phyloP scores from a whole-genome alignment of 2,888 invertebrate species.

The Microdon myrmicae region DNA sequence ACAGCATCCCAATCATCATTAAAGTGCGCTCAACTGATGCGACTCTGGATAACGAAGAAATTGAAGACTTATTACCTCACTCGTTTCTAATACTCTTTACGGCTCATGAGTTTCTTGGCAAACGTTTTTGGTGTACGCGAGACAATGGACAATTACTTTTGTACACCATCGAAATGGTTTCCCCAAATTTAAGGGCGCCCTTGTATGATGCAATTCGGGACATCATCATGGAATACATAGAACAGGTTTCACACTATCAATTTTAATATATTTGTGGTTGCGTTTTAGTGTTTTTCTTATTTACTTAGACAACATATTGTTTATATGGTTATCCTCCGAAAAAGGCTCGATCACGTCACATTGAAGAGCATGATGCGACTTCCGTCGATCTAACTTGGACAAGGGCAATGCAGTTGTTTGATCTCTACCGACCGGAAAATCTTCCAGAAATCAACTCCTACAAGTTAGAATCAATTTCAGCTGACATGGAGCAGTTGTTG shows the following conservation, averaged over 20 bases:
- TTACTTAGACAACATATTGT: conserved; percentile 73
- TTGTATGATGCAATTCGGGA: conserved; percentile 73
- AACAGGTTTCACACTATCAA: conserved; percentile 70
- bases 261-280: conserved; percentile 2
- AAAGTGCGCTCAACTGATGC: conserved; percentile 52
- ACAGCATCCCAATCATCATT: conserved; percentile 72
- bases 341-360: conserved; percentile 69
- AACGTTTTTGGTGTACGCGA: conserved; percentile 81
- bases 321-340: conserved; percentile 84
- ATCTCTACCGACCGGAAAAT: conserved; percentile 81
- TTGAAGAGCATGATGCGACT: conserved; percentile 74
- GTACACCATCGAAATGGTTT: conserved; percentile 79
- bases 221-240: conserved; percentile 80
- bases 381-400: conserved; percentile 78
- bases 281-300: conserved; percentile 66
- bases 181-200: conserved; percentile 76
- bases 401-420: conserved; percentile 79
- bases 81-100: conserved; percentile 82
- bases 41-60: conserved; percentile 63
- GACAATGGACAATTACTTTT: conserved; percentile 81
- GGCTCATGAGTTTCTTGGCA: conserved; percentile 86
- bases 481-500: conserved; percentile 81
- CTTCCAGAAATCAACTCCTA: conserved; percentile 86
- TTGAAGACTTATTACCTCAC: conserved; percentile 73
- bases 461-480: conserved; percentile 79